Conservation (phyloP, 1,140 invertebrate genomes). For the Teleopsis dalmanni region DNA sequence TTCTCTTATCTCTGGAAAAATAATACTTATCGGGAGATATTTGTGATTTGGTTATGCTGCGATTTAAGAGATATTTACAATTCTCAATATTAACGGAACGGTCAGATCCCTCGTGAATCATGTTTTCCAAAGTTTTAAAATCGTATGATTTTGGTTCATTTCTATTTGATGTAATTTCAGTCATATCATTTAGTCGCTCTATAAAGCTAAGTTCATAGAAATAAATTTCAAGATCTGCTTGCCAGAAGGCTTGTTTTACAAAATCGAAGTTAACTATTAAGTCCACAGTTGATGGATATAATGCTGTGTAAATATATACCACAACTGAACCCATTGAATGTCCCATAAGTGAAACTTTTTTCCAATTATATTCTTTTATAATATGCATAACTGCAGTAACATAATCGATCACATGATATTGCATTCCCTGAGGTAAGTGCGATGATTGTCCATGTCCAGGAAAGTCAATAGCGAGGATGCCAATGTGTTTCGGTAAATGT, state of each 20-base stretch:
- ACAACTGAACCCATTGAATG: slow-evolving; percentile 58
- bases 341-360: slow-evolving; percentile 54
- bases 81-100: slow-evolving; percentile 49
- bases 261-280: slow-evolving; percentile 54
- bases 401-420: slow-evolving; percentile 51
- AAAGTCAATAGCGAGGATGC: slow-evolving; percentile 58
- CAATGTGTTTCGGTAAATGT: slow-evolving; percentile 47
- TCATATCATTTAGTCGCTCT: slow-evolving; percentile 33
- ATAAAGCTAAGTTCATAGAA: slow-evolving; percentile 28
- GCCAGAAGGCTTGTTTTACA: slow-evolving; percentile 46
- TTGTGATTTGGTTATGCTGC: slow-evolving; percentile 48
- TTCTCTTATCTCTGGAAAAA: slow-evolving; percentile 51
- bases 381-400: slow-evolving; percentile 50
- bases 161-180: slow-evolving; percentile 33
- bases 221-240: slow-evolving; percentile 25
- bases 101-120: slow-evolving; percentile 44
- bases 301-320: slow-evolving; percentile 47
- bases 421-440: slow-evolving; percentile 52
- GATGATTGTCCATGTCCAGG: slow-evolving; percentile 62
- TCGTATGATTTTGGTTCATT: slow-evolving; percentile 53
- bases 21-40: slow-evolving; percentile 51
- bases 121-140: slow-evolving; percentile 49
- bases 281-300: slow-evolving; percentile 51
- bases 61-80: slow-evolving; percentile 49
- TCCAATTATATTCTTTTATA: slow-evolving; percentile 56